phyloP scores from a whole-genome alignment of 1,140 invertebrate species.

The Lucilia sericata region DNA sequence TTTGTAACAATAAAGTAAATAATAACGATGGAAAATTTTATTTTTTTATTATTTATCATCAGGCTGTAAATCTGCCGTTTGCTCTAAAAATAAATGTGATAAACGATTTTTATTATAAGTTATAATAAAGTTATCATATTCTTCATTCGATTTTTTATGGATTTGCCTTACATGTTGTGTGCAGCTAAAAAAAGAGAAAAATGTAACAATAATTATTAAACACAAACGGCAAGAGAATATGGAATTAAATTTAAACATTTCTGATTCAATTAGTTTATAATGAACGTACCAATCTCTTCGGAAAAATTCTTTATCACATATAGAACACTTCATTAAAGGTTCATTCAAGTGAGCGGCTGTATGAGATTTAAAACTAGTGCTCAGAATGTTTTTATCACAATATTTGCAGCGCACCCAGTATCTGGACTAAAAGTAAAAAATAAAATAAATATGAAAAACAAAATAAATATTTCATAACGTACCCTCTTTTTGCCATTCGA shows the following conservation, averaged over 20 bases:
- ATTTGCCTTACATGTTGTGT: not conserved
- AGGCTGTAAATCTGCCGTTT: not conserved
- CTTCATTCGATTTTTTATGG: conserved; percentile 16
- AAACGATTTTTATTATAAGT: not conserved
- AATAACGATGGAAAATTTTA: no score
- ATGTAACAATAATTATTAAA: not conserved
- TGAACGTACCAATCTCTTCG: not conserved
- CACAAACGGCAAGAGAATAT: no score
- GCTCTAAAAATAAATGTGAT: conserved; percentile 12
- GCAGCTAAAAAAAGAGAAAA: not conserved
- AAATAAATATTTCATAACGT: not conserved
- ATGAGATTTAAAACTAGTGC: not conserved
- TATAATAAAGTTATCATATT: conserved; percentile 10
- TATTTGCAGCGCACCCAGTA: not conserved
- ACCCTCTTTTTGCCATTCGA: not conserved
- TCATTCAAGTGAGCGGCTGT: not conserved
- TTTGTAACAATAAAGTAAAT: no score
- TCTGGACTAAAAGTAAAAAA: not conserved
- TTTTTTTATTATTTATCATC: not conserved
- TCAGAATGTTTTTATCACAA: not conserved
- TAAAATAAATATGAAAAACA: not conserved
- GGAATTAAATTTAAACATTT: no score
- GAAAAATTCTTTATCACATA: conserved; percentile 14
- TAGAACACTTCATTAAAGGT: not conserved
- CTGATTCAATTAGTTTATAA: no score